These are phyloP conservation scores for Heloderma charlesbogerti DNA, from an alignment of 2,113 vertebrate genomes.

Conservation along the genomic window DNA sequence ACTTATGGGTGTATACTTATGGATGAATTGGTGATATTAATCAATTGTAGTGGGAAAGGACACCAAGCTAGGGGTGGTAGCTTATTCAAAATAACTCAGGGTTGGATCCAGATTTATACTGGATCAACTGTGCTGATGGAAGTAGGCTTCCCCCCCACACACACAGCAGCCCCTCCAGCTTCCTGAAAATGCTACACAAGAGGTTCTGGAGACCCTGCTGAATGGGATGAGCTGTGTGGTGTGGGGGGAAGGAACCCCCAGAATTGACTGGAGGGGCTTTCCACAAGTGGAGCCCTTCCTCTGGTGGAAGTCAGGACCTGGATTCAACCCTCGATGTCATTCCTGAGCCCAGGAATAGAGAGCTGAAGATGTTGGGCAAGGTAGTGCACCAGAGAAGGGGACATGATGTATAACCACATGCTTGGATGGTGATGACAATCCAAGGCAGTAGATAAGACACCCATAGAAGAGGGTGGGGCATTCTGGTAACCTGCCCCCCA, in stretches of 20 bases:
- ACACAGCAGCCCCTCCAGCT: no score
- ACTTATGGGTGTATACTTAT: not conserved
- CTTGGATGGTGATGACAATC: not conserved
- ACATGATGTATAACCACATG: not conserved
- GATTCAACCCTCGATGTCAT: not conserved
- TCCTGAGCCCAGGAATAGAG: not conserved
- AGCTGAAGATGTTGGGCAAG: not conserved
- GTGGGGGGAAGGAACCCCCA: no score
- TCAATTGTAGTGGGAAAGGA: not conserved
- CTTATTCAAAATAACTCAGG: not conserved
- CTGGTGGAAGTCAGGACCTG: no score
- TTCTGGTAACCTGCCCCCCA: not conserved
- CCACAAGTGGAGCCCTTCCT: no score
- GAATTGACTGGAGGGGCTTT: no score
- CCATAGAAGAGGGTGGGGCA: not conserved
- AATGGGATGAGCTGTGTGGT: no score
- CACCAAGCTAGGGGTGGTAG: not conserved
- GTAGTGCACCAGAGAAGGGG: not conserved
- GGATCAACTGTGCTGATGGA: no score
- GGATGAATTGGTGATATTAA: not conserved
- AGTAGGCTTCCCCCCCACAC: no score
- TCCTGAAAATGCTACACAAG: no score
- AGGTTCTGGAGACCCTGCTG: no score
- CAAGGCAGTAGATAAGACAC: not conserved
- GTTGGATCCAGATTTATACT: no score